Percentiles rank a stretch among this genome's conserved stretches.
phyloP scores from a whole-genome alignment of 64 coral and sea anemone genomes.

The Porites australiensis region DNA sequence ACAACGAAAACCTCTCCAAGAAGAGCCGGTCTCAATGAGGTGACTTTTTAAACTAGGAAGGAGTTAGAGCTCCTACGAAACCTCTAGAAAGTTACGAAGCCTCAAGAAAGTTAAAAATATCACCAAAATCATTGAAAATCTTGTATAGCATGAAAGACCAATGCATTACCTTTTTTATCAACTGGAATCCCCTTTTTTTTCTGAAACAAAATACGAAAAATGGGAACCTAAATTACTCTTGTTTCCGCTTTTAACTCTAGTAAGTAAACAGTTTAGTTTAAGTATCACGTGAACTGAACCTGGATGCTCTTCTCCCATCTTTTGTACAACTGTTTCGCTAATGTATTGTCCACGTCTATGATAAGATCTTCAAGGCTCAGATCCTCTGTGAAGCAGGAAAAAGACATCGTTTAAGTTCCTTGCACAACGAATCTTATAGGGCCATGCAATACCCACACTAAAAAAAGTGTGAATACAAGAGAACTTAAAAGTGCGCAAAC shows the following conservation, averaged over 20 bases:
- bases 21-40: too few species aligned
- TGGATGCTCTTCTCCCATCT: constrained; percentile 80
- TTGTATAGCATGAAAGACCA: background rate
- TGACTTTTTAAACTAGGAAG: too few species aligned
- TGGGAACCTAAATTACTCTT: background rate
- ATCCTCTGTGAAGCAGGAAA: constrained; percentile 51
- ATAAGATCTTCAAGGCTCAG: constrained; percentile 71
- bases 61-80: too few species aligned
- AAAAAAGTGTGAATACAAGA: background rate
- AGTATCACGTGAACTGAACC: constrained; percentile 6
- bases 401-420: too few species aligned
- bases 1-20: too few species aligned
- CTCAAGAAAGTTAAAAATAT: too few species aligned
- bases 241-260: background rate
- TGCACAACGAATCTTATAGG: background rate
- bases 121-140: background rate
- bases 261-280: too few species aligned
- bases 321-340: constrained; percentile 78
- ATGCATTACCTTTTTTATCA: background rate
- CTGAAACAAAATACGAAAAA: constrained; percentile 7
- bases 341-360: constrained; percentile 66
- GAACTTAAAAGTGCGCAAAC: constrained; percentile 14
- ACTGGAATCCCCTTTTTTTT: constrained; percentile 33
- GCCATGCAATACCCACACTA: too few species aligned
- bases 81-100: too few species aligned